These are phyloP conservation scores for Coccyzus lansbergi DNA, from an alignment of 2,797 vertebrate genomes.

Conservation along the genomic window DNA sequence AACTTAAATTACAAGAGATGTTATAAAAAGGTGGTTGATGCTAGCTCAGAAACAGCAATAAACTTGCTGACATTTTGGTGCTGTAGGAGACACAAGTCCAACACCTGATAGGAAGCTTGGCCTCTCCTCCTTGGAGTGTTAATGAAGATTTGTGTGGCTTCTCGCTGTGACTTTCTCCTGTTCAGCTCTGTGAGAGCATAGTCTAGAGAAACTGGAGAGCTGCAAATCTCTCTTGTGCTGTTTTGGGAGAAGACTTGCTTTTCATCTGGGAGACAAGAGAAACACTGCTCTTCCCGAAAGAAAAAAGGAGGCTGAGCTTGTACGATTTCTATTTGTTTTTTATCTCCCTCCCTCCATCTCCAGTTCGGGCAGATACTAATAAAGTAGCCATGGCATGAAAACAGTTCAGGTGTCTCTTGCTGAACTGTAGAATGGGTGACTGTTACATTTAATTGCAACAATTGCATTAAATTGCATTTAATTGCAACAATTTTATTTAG, in stretches of 20 bases:
- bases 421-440: neutral
- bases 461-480: too few species aligned
- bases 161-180: neutral
- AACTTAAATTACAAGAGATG: neutral
- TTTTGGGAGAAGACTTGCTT: neutral
- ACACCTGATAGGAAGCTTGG: neutral
- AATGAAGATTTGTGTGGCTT: neutral
- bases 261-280: neutral
- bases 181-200: neutral
- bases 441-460: too few species aligned
- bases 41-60: neutral
- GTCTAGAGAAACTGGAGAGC: neutral
- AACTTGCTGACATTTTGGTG: neutral
- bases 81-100: fast-evolving
- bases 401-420: neutral
- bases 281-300: neutral
- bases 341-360: neutral
- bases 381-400: neutral
- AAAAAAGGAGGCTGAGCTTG: neutral
- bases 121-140: neutral
- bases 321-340: neutral
- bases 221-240: neutral
- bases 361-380: neutral
- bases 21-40: neutral
- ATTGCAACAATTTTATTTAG: too few species aligned